These are phyloP conservation scores for Tethea ocularis DNA, from an alignment of 2,888 invertebrate genomes.

Conservation along the genomic window DNA sequence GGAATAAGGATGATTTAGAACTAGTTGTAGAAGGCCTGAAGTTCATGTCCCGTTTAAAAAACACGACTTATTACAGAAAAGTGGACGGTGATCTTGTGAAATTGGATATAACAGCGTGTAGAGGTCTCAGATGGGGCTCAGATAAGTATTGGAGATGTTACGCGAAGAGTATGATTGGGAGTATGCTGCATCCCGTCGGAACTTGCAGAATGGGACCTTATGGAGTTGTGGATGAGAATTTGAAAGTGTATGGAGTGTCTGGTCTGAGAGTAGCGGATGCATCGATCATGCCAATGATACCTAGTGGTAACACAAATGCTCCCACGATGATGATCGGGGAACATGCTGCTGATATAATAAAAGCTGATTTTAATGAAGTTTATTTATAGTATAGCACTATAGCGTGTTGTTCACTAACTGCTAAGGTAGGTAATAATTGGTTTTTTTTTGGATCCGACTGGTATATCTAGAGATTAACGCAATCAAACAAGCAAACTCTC, in stretches of 20 bases:
- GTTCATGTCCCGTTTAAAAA: conserved; percentile 47
- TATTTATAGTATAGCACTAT: background rate
- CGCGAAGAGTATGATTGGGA: conserved; percentile 78
- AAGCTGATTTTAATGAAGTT: conserved; percentile 44
- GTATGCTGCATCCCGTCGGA: conserved; percentile 85
- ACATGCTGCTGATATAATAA: conserved; percentile 71
- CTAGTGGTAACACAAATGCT: conserved; percentile 71
- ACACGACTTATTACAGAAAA: conserved; percentile 57
- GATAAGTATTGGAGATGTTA: conserved; percentile 87
- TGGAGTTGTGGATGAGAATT: conserved; percentile 65
- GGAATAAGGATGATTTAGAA: conserved; percentile 51
- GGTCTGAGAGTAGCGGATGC: conserved; percentile 68
- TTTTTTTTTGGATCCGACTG: no score
- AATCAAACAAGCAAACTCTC: no score
- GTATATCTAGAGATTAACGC: no score
- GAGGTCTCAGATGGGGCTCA: conserved; percentile 68
- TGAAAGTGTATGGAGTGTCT: conserved; percentile 57
- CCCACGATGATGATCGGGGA: conserved; percentile 77
- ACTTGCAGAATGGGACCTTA: conserved; percentile 67
- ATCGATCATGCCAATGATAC: conserved; percentile 65
- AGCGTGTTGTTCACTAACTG: background rate
- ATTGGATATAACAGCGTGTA: conserved; percentile 79
- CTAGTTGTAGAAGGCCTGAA: conserved; percentile 53
- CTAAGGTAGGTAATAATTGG: no score
- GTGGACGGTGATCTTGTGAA: conserved; percentile 48